Base-by-base conservation (phyloP, 2,113 vertebrate species). In the Esox niger region DNA sequence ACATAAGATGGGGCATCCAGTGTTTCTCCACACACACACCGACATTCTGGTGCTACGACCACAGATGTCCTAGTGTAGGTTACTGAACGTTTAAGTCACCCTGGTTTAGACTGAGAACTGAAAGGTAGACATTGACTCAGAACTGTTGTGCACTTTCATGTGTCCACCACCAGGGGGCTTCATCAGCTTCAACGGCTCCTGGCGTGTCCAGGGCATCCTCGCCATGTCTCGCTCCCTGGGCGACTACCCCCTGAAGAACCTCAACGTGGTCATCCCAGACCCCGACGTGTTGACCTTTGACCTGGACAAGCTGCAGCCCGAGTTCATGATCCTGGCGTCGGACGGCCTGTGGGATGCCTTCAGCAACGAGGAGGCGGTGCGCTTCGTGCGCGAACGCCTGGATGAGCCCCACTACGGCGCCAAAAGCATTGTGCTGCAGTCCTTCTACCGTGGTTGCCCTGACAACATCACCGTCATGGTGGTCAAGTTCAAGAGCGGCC, bases 401-500 rank as follows among this genome's bases (percentile, higher is more conserved):
- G 92, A 95, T 72, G 97, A 99, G 80, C 97, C 97, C 0, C 97
- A 98, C 88, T 97, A 97, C 1, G 97, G 97, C 0, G 97, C 97
- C 59, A 98, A 98, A 87, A 98, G 96, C 84, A 98, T 99, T 64
- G 97, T 97, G 31, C 91, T 99, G 32, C 97, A 99, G 91, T 96
- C 97, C 21, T 99, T 95, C 70, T 98, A 98, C 85, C 91, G 97
- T 4, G 97, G 97, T 25, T 99, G 97, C 75, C 96, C 96, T 8
- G 97, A 99, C 85, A 99, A 99, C 56, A 99, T 99, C 84, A 99
- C 97, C 0, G 97, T 99, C 71, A 98, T 99, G 97, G 97, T 99
- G 86, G 95, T 99, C 54, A 99, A 98, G 89, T 97, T 99, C 83
- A 95, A 95, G 88, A 93, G 93, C 25, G 77, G 78, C 66, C 93